Evolutionary conservation across 2,888 invertebrate species (phyloP).

Genomic region (Tolmerus cingulatus): DNA sequence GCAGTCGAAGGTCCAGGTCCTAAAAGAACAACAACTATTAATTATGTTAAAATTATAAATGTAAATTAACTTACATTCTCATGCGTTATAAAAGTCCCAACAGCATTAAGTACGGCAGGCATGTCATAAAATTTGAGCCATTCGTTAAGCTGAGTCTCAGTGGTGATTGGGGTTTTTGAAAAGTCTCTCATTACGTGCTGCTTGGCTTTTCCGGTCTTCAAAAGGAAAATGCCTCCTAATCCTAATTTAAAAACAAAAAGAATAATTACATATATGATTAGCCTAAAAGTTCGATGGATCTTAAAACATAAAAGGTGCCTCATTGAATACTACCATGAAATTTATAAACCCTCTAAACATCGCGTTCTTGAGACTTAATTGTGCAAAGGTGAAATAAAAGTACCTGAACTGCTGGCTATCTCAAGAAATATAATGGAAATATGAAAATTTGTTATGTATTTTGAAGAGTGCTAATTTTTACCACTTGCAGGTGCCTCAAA

Average conservation of each 20-base stretch:
- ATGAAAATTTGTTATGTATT: no score
- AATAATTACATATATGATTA: not conserved
- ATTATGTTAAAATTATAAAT: not conserved
- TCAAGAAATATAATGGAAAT: no score
- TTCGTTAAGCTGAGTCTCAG: conserved; percentile 76
- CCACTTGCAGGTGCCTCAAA: no score
- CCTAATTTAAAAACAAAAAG: conserved; percentile 64
- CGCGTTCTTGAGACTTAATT: no score
- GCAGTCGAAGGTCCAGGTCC: conserved; percentile 89
- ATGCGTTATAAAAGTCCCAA: conserved; percentile 86
- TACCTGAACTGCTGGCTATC: no score
- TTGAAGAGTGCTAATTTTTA: no score
- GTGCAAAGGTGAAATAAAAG: no score
- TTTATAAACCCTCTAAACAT: no score
- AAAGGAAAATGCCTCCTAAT: conserved; percentile 87
- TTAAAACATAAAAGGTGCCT: no score
- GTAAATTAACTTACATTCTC: conserved; percentile 72
- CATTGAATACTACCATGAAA: no score
- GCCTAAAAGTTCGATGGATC: not conserved
- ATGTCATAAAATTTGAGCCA: conserved; percentile 95
- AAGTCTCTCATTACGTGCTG: conserved; percentile 98
- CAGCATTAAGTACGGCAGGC: conserved; percentile 85
- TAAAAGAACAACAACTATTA: conserved; percentile 58
- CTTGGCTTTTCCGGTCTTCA: conserved; percentile 83
- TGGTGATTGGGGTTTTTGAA: conserved; percentile 74